These are phyloP conservation scores for Melierax canorus DNA, from an alignment of 2,113 vertebrate genomes.

Conservation along the genomic window DNA sequence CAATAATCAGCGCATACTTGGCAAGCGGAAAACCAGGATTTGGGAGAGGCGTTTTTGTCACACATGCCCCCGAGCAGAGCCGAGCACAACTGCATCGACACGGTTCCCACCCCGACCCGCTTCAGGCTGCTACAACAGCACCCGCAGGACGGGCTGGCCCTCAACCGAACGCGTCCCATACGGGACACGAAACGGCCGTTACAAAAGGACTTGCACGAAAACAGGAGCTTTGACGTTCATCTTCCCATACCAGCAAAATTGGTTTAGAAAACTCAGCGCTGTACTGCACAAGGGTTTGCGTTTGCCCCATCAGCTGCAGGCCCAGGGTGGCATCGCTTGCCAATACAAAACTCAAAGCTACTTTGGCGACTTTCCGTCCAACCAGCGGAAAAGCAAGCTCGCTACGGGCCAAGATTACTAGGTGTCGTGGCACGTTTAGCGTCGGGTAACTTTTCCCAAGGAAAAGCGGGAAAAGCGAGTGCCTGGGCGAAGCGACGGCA, in stretches of 20 bases:
- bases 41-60: neutral
- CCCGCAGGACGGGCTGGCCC: rapidly evolving
- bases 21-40: neutral
- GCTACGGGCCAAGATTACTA: no score
- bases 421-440: rapidly evolving
- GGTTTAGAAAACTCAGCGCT: neutral
- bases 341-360: neutral
- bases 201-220: neutral
- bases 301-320: rapidly evolving
- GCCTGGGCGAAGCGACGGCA: neutral
- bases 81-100: neutral
- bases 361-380: rapidly evolving
- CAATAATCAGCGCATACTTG: neutral
- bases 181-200: rapidly evolving
- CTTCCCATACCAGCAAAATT: neutral
- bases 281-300: rapidly evolving
- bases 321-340: rapidly evolving
- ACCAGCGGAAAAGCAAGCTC: neutral
- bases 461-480: no score
- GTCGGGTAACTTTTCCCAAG: no score
- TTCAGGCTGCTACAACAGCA: neutral
- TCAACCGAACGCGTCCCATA: rapidly evolving
- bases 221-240: neutral
- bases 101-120: rapidly evolving
- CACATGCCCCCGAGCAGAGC: rapidly evolving